phyloP scores from a whole-genome alignment of 2,113 vertebrate genomes.

The Bos javanicus region DNA sequence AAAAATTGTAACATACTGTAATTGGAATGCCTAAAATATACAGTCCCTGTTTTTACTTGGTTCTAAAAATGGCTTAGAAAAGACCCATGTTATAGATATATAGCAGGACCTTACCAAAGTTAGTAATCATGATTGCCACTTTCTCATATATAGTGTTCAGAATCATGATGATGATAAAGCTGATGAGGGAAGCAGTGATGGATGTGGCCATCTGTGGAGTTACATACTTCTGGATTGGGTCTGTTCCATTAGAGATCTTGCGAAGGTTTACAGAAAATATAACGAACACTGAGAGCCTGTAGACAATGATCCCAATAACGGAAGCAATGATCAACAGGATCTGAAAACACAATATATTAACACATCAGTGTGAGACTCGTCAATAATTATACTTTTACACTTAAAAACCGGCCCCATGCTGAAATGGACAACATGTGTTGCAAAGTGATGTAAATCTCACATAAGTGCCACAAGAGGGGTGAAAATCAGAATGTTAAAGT shows the following conservation, averaged over 20 bases:
- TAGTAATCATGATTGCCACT: slow-evolving; percentile 93
- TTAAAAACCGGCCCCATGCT: not conserved
- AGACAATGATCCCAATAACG: slow-evolving; percentile 93
- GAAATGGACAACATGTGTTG: not conserved
- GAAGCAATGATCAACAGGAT: slow-evolving; percentile 92
- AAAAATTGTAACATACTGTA: not conserved
- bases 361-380: not conserved
- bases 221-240: slow-evolving; percentile 90
- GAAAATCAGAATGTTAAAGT: not conserved
- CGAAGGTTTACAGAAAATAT: slow-evolving; percentile 85
- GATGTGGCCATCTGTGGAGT: slow-evolving; percentile 95
- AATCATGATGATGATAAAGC: slow-evolving; percentile 93
- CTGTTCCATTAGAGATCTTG: slow-evolving; percentile 79
- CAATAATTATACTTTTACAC: not conserved
- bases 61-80: not conserved
- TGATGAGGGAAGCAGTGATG: slow-evolving; percentile 92
- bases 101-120: slow-evolving; percentile 85
- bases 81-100: not conserved
- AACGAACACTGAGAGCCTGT: slow-evolving; percentile 92
- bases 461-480: not conserved
- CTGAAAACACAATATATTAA: slow-evolving; percentile 75
- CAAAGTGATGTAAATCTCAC: not conserved
- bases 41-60: not conserved
- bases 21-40: not conserved
- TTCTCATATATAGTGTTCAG: slow-evolving; percentile 93